Evolutionary conservation across 2,113 vertebrate genomes (phyloP).

Genomic region (Ceyx margarethae): DNA sequence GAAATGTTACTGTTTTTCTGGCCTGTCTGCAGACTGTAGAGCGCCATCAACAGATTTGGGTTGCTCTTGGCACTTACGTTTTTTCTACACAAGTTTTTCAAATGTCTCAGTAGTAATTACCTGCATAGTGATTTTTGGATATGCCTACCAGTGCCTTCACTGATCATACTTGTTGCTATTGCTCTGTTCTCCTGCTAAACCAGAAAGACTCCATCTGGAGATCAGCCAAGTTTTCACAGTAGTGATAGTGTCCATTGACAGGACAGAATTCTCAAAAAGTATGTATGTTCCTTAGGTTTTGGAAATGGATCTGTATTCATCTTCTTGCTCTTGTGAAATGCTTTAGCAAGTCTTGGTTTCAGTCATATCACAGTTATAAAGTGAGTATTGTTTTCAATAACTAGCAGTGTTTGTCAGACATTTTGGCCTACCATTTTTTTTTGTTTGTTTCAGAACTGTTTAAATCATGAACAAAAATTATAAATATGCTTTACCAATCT

Average conservation of each 20-base stretch:
- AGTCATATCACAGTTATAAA: neutral
- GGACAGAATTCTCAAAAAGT: neutral
- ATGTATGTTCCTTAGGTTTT: neutral
- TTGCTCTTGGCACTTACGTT: neutral
- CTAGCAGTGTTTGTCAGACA: neutral
- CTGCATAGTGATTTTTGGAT: neutral
- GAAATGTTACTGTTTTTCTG: neutral
- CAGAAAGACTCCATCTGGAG: neutral
- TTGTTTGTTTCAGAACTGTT: neutral
- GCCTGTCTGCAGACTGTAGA: neutral
- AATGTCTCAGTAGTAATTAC: neutral
- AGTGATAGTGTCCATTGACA: neutral
- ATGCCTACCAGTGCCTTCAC: neutral
- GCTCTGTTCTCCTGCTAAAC: neutral
- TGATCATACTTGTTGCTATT: neutral
- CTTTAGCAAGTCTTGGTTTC: neutral
- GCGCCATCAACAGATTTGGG: neutral
- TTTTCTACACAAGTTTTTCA: neutral
- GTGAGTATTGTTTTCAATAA: neutral
- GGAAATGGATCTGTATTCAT: neutral
- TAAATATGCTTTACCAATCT: neutral
- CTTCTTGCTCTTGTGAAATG: neutral
- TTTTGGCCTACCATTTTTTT: neutral
- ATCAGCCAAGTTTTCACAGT: neutral
- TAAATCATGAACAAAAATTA: neutral